These are phyloP conservation scores for Latrodectus elegans DNA, from an alignment of 2,888 invertebrate genomes.

Conservation along the genomic window DNA sequence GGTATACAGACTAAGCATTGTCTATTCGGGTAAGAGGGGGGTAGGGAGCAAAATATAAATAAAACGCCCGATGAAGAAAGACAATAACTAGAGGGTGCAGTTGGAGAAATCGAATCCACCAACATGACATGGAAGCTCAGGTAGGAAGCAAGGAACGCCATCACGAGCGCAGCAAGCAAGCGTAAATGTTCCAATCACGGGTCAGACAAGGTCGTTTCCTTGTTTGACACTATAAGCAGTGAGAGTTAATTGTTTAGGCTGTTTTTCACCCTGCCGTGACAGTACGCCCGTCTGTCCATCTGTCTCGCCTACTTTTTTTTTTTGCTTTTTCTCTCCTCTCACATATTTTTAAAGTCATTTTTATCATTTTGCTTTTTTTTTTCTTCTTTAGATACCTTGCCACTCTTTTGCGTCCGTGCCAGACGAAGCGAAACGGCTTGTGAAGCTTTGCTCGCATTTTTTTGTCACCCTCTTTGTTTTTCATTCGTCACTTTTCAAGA, in stretches of 20 bases:
- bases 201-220: constrained; percentile 67
- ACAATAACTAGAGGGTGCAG: no score
- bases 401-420: constrained; percentile 34
- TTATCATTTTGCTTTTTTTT: constrained; percentile 28
- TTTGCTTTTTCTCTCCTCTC: constrained; percentile 11
- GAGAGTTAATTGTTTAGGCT: constrained; percentile 63
- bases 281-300: constrained; percentile 45
- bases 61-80: no score
- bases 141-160: no score
- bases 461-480: background rate
- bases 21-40: no score
- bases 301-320: constrained; percentile 36
- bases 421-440: constrained; percentile 27
- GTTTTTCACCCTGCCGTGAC: constrained; percentile 50
- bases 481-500: background rate
- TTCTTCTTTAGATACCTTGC: constrained; percentile 1
- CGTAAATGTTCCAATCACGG: constrained; percentile 29
- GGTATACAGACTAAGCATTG: no score
- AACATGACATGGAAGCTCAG: no score
- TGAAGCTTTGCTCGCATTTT: background rate
- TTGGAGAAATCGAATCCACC: no score
- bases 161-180: constrained; percentile 13
- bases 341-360: background rate
- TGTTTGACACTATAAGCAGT: constrained; percentile 22
- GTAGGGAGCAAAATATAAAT: no score